Evolutionary conservation across 2,113 vertebrate genomes (phyloP).

Genomic region (Elachura formosa): DNA sequence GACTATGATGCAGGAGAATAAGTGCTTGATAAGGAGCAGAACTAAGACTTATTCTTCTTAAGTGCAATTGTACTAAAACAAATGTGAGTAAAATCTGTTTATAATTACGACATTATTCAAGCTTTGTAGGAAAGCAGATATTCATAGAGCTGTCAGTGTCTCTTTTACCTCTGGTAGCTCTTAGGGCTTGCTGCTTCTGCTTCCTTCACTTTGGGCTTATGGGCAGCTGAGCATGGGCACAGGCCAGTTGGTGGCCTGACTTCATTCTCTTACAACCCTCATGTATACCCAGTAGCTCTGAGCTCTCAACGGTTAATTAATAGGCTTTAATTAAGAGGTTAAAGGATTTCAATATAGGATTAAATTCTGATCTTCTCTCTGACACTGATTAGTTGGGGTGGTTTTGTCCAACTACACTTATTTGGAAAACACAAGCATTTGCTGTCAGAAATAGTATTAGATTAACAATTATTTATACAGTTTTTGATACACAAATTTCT

Average conservation of each 20-base stretch:
- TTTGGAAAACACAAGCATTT: not conserved
- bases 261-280: not conserved
- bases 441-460: not conserved
- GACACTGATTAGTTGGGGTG: not conserved
- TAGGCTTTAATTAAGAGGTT: conserved; percentile 1
- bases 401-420: not conserved
- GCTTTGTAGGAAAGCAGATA: not conserved
- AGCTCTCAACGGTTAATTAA: conserved; percentile 4
- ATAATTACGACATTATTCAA: not conserved
- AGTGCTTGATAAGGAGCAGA: not conserved
- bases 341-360: not conserved
- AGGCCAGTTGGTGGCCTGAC: not conserved
- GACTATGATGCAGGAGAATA: not conserved
- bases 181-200: not conserved
- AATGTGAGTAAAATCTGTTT: not conserved
- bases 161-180: not conserved
- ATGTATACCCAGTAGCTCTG: not conserved
- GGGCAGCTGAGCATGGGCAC: not conserved
- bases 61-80: not conserved
- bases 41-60: not conserved
- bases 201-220: not conserved
- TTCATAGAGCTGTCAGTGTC: not conserved
- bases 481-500: not conserved
- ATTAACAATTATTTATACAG: not conserved
- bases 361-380: not conserved